These are phyloP conservation scores for Taeniopygia guttata DNA, from an alignment of 2,797 vertebrate species.

Conservation along the genomic window DNA sequence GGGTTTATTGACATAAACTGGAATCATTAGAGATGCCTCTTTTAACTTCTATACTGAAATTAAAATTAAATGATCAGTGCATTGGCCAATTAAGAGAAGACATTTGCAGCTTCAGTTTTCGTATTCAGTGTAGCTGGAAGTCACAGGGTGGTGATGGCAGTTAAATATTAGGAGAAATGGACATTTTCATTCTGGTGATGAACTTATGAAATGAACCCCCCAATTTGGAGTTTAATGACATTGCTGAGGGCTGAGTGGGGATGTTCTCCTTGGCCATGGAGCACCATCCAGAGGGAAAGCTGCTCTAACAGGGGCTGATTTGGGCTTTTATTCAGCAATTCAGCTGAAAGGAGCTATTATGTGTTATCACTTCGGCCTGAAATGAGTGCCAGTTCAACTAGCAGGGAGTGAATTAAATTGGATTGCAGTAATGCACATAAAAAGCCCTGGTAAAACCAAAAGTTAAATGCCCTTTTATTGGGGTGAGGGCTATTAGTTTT, in stretches of 20 bases:
- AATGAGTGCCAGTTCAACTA: conserved; percentile 19
- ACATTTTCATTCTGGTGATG: not conserved
- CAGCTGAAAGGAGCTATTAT: not conserved
- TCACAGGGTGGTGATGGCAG: not conserved
- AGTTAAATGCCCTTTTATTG: conserved; percentile 13
- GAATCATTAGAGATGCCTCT: not conserved
- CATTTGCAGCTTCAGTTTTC: not conserved
- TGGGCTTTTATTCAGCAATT: not conserved
- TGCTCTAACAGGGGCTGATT: not conserved
- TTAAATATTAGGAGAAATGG: not conserved
- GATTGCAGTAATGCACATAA: not conserved
- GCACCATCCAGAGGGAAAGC: not conserved
- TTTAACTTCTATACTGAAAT: not conserved
- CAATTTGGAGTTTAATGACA: not conserved
- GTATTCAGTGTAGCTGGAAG: not conserved
- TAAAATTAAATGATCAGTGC: not conserved
- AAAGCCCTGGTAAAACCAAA: not conserved
- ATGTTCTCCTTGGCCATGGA: not conserved
- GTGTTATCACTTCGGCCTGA: not conserved
- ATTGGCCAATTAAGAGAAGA: conserved; percentile 24
- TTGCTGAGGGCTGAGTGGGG: not conserved
- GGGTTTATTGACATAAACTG: conserved; percentile 2
- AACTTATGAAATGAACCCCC: not conserved
- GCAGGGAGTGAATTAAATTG: conserved; percentile 49
- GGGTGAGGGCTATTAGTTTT: not conserved